phyloP scores from a whole-genome alignment of 2,797 vertebrate genomes.

The Acipenser transmontanus region DNA sequence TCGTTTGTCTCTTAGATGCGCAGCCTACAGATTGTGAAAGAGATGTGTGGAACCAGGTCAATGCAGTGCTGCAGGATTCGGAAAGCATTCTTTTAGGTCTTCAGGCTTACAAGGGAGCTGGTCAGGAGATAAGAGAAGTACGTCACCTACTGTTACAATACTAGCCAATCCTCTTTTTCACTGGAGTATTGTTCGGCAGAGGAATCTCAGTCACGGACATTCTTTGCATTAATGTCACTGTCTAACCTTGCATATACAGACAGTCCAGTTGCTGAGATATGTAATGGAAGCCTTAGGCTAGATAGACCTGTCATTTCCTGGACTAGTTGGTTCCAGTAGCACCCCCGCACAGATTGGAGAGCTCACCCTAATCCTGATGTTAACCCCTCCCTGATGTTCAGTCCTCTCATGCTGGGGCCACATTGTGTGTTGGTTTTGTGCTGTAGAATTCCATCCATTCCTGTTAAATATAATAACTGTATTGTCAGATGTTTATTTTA shows the following conservation, averaged over 20 bases:
- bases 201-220: not conserved
- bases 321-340: no score
- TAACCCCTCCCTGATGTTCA: no score
- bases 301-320: no score
- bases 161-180: not conserved
- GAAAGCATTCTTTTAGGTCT: slow-evolving; percentile 89
- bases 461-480: no score
- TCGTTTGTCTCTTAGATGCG: slow-evolving; percentile 69
- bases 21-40: slow-evolving; percentile 89
- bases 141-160: slow-evolving; percentile 24
- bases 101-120: slow-evolving; percentile 94
- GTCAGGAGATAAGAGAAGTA: slow-evolving; percentile 95
- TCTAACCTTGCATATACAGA: not conserved
- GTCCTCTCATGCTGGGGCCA: no score
- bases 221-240: not conserved
- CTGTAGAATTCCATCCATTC: no score
- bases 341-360: no score
- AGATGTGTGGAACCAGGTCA: slow-evolving; percentile 96
- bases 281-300: no score
- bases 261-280: no score
- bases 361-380: no score
- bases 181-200: not conserved
- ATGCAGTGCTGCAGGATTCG: slow-evolving; percentile 88
- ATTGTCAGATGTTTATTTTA: no score
- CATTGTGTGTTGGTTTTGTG: no score